Percentiles rank a stretch among this genome's conserved stretches.
phyloP scores from a whole-genome alignment of 2,888 invertebrate species.

The Yponomeuta evonymella region DNA sequence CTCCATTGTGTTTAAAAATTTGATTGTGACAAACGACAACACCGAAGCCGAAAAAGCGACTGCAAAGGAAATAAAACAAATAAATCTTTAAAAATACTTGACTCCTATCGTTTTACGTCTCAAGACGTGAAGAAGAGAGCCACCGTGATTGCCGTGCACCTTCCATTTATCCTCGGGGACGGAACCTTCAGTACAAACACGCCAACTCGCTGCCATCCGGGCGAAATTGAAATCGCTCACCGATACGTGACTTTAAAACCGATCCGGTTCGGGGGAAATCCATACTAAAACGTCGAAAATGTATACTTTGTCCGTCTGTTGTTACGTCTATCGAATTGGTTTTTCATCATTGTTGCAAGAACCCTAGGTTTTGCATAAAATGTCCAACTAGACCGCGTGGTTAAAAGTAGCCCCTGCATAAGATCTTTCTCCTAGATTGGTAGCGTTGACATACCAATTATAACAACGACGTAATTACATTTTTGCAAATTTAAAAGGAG shows the following conservation, averaged over 20 bases:
- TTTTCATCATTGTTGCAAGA: too few species aligned
- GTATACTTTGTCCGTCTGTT: too few species aligned
- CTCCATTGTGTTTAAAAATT: too few species aligned
- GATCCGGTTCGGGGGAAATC: constrained; percentile 50
- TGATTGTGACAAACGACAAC: neutral
- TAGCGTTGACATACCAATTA: too few species aligned
- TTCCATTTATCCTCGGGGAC: constrained; percentile 38
- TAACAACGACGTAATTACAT: too few species aligned
- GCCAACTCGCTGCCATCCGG: constrained; percentile 37
- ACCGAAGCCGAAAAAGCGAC: constrained; percentile 10
- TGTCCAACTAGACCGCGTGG: too few species aligned
- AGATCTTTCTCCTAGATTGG: too few species aligned
- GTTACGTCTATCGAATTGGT: too few species aligned
- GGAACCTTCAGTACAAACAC: constrained; percentile 34
- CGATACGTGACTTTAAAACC: constrained; percentile 62
- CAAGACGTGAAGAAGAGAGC: neutral
- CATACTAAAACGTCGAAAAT: constrained; percentile 20
- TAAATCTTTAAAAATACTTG: neutral
- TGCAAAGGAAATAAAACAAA: neutral
- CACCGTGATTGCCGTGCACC: constrained; percentile 26
- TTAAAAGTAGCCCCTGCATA: too few species aligned
- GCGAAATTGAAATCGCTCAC: constrained; percentile 63
- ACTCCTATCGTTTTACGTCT: neutral
- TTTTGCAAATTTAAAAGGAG: too few species aligned
- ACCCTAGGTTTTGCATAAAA: too few species aligned